Evolutionary conservation across 2,113 vertebrate genomes (phyloP).

Genomic region (Dromaius novaehollandiae): DNA sequence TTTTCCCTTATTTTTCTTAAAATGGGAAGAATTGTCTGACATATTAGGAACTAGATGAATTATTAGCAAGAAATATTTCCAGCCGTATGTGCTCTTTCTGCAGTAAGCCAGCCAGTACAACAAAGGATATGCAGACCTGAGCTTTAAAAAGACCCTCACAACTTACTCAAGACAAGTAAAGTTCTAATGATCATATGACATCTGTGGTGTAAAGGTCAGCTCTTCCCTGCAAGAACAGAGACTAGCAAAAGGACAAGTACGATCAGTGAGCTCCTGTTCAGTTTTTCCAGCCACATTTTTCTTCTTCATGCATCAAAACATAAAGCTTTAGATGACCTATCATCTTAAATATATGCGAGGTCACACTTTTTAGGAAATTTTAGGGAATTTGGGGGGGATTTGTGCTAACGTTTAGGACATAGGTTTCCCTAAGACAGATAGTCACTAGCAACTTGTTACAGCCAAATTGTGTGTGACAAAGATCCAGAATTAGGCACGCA

Average conservation of each 20-base stretch:
- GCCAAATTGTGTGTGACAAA: neutral
- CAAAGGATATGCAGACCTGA: neutral
- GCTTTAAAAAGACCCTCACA: neutral
- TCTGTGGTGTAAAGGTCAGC: neutral
- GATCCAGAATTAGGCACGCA: rapidly evolving
- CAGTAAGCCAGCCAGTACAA: neutral
- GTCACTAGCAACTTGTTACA: neutral
- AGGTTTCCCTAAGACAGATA: neutral
- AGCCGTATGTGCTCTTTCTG: neutral
- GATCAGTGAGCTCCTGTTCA: neutral
- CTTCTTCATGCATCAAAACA: neutral
- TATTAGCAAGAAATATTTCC: neutral
- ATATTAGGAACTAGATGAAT: neutral
- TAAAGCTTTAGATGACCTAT: neutral
- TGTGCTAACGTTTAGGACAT: neutral
- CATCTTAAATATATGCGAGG: neutral
- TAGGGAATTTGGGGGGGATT: neutral
- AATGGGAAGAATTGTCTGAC: neutral
- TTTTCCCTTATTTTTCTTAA: neutral
- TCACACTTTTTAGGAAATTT: neutral
- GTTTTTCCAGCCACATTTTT: neutral
- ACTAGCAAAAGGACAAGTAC: neutral
- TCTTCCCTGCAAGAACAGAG: neutral
- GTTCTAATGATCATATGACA: neutral
- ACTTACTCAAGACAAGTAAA: neutral